Conservation (phyloP, 2,888 invertebrate species). For the Dexiosoma caninum region DNA sequence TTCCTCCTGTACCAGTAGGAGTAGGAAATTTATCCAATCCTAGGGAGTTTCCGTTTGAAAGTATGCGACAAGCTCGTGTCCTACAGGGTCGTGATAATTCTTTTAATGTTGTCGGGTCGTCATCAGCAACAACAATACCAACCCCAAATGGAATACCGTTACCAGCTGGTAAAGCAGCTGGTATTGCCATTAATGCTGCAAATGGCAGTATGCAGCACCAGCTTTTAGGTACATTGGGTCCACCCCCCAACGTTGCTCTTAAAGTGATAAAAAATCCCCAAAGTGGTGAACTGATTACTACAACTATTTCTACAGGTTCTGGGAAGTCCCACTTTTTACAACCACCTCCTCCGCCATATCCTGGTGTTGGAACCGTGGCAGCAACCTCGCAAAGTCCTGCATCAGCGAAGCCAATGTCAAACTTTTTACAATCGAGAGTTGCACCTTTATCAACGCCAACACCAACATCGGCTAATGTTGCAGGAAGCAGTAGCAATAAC, state of each 20-base stretch:
- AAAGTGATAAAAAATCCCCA: constrained; percentile 72
- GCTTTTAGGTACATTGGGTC: constrained; percentile 65
- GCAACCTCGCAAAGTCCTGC: constrained; percentile 52
- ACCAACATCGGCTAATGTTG: constrained; percentile 40
- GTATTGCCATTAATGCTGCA: constrained; percentile 18
- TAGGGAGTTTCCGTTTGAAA: constrained; percentile 89
- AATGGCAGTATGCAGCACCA: constrained; percentile 66
- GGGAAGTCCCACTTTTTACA: constrained; percentile 74
- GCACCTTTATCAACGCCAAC: constrained; percentile 14
- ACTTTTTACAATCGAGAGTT: constrained; percentile 58
- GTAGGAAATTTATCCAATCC: constrained; percentile 69
- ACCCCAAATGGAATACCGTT: constrained; percentile 64
- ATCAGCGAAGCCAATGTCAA: constrained; percentile 64
- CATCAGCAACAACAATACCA: constrained; percentile 17
- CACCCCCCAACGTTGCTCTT: constrained; percentile 71
- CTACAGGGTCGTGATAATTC: constrained; percentile 86
- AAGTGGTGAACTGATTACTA: constrained; percentile 67
- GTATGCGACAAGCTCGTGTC: constrained; percentile 93
- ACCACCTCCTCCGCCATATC: constrained; percentile 76
- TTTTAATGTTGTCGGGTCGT: constrained; percentile 74
- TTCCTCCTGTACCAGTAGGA: constrained; percentile 80
- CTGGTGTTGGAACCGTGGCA: constrained; percentile 68
- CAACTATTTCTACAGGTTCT: constrained; percentile 53
- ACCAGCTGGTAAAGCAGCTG: constrained; percentile 40
- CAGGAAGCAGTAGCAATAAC: constrained; percentile 71